phyloP scores from a whole-genome alignment of 2,113 vertebrate species.

The Talpa occidentalis region DNA sequence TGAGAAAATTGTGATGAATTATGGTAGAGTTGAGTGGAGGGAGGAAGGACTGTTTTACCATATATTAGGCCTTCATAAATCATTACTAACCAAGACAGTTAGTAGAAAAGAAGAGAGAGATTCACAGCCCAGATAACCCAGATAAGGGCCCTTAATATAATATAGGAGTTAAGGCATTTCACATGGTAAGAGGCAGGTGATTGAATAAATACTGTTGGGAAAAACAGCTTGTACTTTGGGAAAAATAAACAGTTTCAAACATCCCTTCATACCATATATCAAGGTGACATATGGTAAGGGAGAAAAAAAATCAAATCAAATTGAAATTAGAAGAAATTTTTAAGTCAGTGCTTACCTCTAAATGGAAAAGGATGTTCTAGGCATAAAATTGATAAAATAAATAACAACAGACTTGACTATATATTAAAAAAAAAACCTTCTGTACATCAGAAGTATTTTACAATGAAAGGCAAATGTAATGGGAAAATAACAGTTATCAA shows the following conservation, averaged over 20 bases:
- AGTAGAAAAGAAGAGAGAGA: neutral
- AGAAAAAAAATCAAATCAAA: neutral
- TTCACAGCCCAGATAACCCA: neutral
- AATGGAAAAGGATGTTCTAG: neutral
- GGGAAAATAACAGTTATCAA: neutral
- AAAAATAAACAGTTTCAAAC: neutral
- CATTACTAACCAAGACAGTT: neutral
- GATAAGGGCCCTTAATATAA: neutral
- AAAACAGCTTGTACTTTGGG: neutral
- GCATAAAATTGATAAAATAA: neutral
- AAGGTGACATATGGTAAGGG: neutral
- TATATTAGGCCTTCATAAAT: neutral
- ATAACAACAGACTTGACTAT: neutral
- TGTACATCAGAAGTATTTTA: neutral
- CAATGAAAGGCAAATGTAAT: neutral
- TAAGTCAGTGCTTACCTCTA: neutral
- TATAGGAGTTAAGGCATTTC: neutral
- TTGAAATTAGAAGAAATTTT: conserved; percentile 46
- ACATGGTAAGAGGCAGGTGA: too few species aligned
- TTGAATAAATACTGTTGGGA: neutral
- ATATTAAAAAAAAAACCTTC: neutral
- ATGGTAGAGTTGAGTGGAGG: neutral
- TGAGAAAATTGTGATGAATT: neutral
- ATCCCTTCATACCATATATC: neutral
- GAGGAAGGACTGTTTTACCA: neutral